phyloP scores from a whole-genome alignment of 92 coral and sea anemone species.

The Epizoanthus fatuus region DNA sequence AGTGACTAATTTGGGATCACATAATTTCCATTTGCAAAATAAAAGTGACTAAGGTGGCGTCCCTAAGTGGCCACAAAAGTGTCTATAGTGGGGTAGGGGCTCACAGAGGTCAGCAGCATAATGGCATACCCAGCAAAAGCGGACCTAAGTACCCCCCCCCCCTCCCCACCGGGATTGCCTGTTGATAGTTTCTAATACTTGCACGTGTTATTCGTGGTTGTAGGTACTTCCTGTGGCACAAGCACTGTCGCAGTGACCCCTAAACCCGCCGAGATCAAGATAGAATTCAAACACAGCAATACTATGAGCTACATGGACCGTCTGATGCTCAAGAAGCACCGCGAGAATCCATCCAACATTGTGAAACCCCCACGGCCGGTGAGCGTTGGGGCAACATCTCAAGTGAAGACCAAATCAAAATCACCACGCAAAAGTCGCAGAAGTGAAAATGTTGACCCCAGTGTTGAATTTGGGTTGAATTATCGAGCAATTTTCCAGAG shows the following conservation, averaged over 20 bases:
- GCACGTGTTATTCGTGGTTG: neutral
- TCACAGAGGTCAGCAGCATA: no score
- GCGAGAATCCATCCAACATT: slow-evolving; percentile 42
- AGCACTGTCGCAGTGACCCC: slow-evolving; percentile 72
- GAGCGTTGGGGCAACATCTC: slow-evolving; percentile 6
- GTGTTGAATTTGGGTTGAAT: slow-evolving; percentile 71
- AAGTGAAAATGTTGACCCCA: slow-evolving; percentile 24
- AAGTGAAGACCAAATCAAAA: slow-evolving; percentile 6
- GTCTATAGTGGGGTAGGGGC: no score
- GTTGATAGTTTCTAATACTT: no score
- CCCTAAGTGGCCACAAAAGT: no score
- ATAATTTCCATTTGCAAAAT: no score
- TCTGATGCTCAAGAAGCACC: slow-evolving; percentile 86
- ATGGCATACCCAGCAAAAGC: no score
- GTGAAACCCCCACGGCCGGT: neutral
- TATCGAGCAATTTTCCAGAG: slow-evolving; percentile 92
- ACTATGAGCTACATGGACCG: slow-evolving; percentile 91
- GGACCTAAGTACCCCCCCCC: no score
- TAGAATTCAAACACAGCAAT: slow-evolving; percentile 82
- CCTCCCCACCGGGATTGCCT: no score
- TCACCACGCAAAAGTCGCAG: neutral
- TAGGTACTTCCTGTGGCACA: slow-evolving; percentile 84
- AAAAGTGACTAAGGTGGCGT: no score
- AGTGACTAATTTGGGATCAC: no score
- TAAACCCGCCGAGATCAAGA: slow-evolving; percentile 72